Evolutionary conservation across 2,888 invertebrate genomes (phyloP).

Genomic region (Drosophila nigritarsus): DNA sequence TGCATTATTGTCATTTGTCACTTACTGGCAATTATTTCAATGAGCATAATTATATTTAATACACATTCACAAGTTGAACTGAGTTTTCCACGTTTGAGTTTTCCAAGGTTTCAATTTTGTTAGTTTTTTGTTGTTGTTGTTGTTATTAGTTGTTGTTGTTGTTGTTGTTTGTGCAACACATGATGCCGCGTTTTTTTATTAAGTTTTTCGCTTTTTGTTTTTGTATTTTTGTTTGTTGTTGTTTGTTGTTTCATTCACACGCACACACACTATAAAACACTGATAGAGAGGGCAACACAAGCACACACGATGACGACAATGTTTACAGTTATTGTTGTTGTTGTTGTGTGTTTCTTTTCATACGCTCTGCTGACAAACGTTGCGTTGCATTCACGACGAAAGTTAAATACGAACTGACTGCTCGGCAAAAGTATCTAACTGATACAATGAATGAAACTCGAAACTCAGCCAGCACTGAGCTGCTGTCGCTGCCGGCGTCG

Average conservation of each 20-base stretch:
- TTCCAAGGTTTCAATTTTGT: constrained; percentile 53
- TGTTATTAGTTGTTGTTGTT: constrained; percentile 7
- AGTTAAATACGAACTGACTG: constrained; percentile 82
- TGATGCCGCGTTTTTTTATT: constrained; percentile 32
- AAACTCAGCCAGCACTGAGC: constrained; percentile 44
- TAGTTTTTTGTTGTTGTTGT: constrained; percentile 11
- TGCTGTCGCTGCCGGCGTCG: constrained; percentile 32
- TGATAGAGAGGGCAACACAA: background rate
- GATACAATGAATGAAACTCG: constrained; percentile 82
- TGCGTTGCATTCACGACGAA: constrained; percentile 82
- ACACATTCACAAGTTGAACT: constrained; percentile 24
- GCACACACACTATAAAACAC: constrained; percentile 6
- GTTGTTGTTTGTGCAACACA: constrained; percentile 61
- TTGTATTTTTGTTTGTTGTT: constrained; percentile 22
- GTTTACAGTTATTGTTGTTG: constrained; percentile 36
- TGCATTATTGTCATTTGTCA: constrained; percentile 38
- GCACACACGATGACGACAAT: constrained; percentile 23
- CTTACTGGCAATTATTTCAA: constrained; percentile 54
- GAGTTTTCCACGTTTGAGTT: constrained; percentile 45
- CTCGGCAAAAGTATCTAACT: constrained; percentile 62
- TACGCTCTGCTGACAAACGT: constrained; percentile 67
- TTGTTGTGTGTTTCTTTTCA: constrained; percentile 43
- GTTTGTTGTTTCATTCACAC: constrained; percentile 48
- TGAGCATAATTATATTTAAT: constrained; percentile 68
- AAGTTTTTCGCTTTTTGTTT: constrained; percentile 10